Base-by-base conservation (phyloP, 2,888 invertebrate genomes). In the Hydraecia micacea region DNA sequence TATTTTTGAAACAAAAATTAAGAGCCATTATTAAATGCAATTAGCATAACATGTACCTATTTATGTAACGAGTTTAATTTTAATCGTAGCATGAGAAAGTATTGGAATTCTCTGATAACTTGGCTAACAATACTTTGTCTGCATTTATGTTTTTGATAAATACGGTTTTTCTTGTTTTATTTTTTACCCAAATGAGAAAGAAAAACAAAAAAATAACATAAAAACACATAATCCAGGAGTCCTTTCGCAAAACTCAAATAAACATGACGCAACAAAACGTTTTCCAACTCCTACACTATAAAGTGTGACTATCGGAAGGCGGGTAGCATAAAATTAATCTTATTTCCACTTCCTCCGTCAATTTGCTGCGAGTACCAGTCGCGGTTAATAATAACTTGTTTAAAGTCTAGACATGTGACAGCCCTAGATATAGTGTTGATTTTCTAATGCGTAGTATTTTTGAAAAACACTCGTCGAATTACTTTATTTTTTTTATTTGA, bases 311-410 rank as follows among this genome's bases (percentile, higher is more conserved):
- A 86, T 89, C 83, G 87, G 89, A 89, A 89, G 82, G 80, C 87
- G 85, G 79, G 63, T 89, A 86, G 88, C 88, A 73, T 87, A 79
- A 87, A 88, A 89, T 89, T 85, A 89, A 87, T 87, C 76, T 77
- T 77, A 89, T 89, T 89, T 76, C 86, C 85, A 85, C 81, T 87
- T 89, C 90, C 88, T 87, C 65, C 81, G 86, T 75, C 86, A 83
- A 84, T 84, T 87, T 78, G 76, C 80, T 58, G 62, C 11, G 73
- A 71, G 72, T 58, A 68, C 73, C 80, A 74, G 85, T 87, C 86
- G 42, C 4, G 18, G 75, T 83, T 80, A 85, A 88, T 89, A 79
- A 82, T 84, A 89, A 84, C 67, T 65, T 52, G 78, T 85, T 78
- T 46, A 28, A 80, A 39, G 65, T 63, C 55, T 63, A 46, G 62